Evolutionary conservation across 64 coral and sea anemone genomes (phyloP), one percentile per base, ranked within the genome.

Genomic region (Montipora cactus): DNA sequence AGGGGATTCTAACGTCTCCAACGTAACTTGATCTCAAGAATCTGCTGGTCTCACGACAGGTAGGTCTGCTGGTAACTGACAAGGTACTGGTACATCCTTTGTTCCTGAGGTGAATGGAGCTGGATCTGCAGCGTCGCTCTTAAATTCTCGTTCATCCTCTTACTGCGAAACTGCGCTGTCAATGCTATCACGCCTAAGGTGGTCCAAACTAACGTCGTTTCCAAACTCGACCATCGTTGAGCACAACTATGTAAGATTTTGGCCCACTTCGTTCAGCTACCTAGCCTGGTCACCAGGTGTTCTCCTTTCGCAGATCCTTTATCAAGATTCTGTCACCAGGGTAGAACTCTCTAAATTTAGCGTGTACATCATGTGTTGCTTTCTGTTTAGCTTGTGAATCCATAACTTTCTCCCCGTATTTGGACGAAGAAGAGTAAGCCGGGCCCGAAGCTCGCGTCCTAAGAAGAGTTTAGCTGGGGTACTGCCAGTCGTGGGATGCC

Each of bases 331-430:
- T 52, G 46, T 79, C 88, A 52, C 88, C 53, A 23, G 88, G 88
- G 58, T 79, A 90, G 46, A 90, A 90, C 59, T 90, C 58, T 49
- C 88, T 8, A 19, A 90, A 80, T 44, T 90, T 90, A 47, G 44
- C 18, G 50, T 80, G 64, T 10, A 22, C 45, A 19, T 81, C 62
- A 2, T 73, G 64, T 81, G 78, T 81, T 71, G 47, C n/a, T 37
- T 91, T 91, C 78, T 91, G 77, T 78, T 81, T 91, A 8, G 89
- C 77, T 49, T 81, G 89, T 49, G 76, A 79, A 80, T 90, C 76
- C 52, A 77, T 68, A 2, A 77, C 74, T 21, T 90, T 90, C 44
- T 1, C 28, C 51, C 88, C 9, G 8, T 51, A 21, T 11, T 87
- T 47, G 82, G 91, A 49, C 20, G 22, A 76, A 93, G 74, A 55